A percentile compares a stretch with the other conserved stretches of the same genome.
These are phyloP conservation scores for Agapostemon virescens DNA, from an alignment of 2,888 invertebrate species.

Conservation along the genomic window DNA sequence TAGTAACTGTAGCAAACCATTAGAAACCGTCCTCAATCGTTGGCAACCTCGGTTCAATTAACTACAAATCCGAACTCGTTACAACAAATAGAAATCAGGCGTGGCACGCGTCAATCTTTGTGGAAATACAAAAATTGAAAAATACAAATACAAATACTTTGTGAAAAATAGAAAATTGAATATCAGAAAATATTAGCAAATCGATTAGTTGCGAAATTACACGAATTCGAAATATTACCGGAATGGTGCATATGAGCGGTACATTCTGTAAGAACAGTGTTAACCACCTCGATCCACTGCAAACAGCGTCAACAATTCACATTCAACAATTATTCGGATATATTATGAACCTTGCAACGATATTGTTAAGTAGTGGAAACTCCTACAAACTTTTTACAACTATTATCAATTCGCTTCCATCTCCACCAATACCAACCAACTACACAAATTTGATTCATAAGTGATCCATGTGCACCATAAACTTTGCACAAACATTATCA, in stretches of 20 bases:
- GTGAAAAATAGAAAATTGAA: no score
- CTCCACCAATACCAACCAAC: no score
- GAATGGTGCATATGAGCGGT: no score
- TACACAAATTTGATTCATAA: background rate
- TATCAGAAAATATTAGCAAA: background rate
- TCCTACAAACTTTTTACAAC: no score
- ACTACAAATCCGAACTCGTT: background rate
- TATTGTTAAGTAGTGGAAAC: no score
- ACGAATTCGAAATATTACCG: background rate
- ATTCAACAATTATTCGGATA: no score
- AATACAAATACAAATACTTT: no score
- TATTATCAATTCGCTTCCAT: no score
- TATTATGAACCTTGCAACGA: no score
- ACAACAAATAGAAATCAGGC: background rate
- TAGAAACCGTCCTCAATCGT: background rate
- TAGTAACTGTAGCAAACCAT: background rate
- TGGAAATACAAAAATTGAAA: no score
- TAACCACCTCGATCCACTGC: background rate
- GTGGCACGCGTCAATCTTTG: background rate
- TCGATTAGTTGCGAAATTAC: background rate
- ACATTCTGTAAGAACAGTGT: background rate
- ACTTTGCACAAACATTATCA: background rate
- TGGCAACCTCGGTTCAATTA: background rate
- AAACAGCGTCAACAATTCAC: no score
- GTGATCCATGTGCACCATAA: background rate